Conservation (phyloP, 2,113 vertebrate species). For the Ammodytes marinus region DNA sequence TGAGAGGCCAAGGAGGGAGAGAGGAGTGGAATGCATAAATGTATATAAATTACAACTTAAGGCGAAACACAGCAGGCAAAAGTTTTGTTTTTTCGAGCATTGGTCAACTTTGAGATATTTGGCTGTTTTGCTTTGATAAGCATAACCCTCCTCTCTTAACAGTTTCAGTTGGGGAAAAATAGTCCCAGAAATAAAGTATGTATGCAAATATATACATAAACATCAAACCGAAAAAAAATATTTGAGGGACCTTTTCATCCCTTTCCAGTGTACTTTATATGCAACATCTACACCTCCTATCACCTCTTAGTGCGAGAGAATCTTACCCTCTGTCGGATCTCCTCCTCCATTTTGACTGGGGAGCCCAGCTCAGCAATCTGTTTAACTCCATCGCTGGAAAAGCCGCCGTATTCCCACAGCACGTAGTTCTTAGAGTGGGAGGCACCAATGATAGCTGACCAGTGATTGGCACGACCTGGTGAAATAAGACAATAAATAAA, state of each 20-base stretch:
- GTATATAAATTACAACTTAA: constrained; percentile 7
- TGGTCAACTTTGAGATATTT: too few relatives aligned
- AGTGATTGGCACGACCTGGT: constrained; percentile 96
- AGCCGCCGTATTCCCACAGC: constrained; percentile 96
- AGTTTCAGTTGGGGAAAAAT: background rate
- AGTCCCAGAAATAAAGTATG: constrained; percentile 1
- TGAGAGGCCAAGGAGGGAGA: constrained; percentile 17
- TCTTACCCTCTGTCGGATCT: constrained; percentile 97
- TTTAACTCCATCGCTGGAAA: constrained; percentile 94
- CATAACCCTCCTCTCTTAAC: constrained; percentile 8
- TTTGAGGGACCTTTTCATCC: background rate
- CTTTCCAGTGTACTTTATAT: background rate
- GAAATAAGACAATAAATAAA: constrained; percentile 34
- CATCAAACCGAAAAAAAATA: background rate
- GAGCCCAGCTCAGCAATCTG: constrained; percentile 97
- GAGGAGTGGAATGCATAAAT: constrained; percentile 12
- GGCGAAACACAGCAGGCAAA: background rate
- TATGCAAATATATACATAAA: background rate
- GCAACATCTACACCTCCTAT: background rate
- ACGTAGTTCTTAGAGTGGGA: constrained; percentile 97
- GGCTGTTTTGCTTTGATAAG: too few relatives aligned
- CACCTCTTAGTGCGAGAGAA: background rate
- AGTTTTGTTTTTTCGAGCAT: too few relatives aligned
- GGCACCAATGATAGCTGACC: constrained; percentile 96
- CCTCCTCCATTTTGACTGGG: constrained; percentile 99